Percentiles rank a stretch among this genome's conserved stretches.
Evolutionary conservation across 1,140 invertebrate genomes (phyloP).

Genomic region (Anastrepha obliqua): DNA sequence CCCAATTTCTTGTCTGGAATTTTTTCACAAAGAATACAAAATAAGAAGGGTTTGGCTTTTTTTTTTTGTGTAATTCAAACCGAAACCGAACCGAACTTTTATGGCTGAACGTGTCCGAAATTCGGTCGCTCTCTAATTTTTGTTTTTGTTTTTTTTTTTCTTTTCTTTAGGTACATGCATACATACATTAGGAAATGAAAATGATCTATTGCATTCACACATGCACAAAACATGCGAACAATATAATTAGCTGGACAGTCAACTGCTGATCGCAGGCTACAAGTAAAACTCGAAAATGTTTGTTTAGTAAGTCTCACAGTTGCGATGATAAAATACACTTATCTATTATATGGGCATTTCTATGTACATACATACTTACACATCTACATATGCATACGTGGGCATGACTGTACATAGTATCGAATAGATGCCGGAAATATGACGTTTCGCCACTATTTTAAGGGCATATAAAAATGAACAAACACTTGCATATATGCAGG

Average conservation of each 20-base stretch:
- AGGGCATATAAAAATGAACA: neutral
- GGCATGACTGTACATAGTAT: neutral
- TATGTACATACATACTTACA: neutral
- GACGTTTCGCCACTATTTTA: slow-evolving; percentile 20
- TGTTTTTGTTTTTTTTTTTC: too few species aligned
- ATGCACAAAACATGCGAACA: neutral
- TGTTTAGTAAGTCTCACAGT: neutral
- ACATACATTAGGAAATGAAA: neutral
- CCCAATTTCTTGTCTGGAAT: too few species aligned
- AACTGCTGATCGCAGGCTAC: neutral
- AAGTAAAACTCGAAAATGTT: neutral
- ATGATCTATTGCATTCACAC: neutral
- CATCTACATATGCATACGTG: neutral
- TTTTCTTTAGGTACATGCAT: neutral
- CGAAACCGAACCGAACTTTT: too few species aligned
- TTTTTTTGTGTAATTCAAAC: too few species aligned
- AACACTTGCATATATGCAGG: neutral
- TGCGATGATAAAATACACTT: neutral
- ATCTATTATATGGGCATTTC: neutral
- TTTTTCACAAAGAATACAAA: too few species aligned
- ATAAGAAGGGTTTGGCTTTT: too few species aligned
- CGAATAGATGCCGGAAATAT: neutral
- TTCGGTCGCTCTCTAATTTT: too few species aligned
- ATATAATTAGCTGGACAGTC: neutral
- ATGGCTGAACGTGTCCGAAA: too few species aligned